Evolutionary conservation across 2,797 vertebrate genomes (phyloP), one percentile per base, ranked within the genome.

Genomic region (Synanceia verrucosa): DNA sequence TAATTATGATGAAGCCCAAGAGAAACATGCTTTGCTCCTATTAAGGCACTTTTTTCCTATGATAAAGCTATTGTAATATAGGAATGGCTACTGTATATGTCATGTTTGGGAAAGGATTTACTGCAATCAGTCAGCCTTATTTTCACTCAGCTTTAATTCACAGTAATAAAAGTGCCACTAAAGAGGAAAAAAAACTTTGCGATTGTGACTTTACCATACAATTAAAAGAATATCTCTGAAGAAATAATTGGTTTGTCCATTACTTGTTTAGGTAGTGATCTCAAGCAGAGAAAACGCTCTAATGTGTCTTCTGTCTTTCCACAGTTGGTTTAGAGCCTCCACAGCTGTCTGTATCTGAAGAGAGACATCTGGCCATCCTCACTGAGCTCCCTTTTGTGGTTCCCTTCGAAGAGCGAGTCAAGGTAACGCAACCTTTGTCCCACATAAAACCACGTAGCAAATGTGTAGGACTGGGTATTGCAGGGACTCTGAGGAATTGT

Each of bases 341-440:
- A 2, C 97, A 97, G 41, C 95, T 99, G 71, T 98, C 98, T 0
- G 98, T 99, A 43, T 97, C 97, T 1, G 98, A 99, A 87, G 98
- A 99, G 85, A 92, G 97, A 80, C 96, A 99, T 29, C 94, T 99
- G 73, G 98, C 98, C 88, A 96, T 99, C 92, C 94, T 99, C 74
- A 99, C 98, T 0, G 97, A 99, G 82, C 94, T 99, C 59, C 98
- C 98, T 1, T 99, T 99, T 51, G 97, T 99, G 48, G 98, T 99
- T 81, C 98, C 97, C 13, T 99, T 99, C 70, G 98, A 99, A 90
- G 98, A 99, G 88, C 94, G 98, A 90, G 98, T 99, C 26, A 99
- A 99, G 97, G 98, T 99, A 95, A 8, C 4, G 18, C 12, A 23
- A 19, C 0, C 0, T 4, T 37, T 16, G 1, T 41, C 34, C 12